These are phyloP conservation scores for Glyptemys insculpta DNA, from an alignment of 2,797 vertebrate genomes.

Conservation along the genomic window DNA sequence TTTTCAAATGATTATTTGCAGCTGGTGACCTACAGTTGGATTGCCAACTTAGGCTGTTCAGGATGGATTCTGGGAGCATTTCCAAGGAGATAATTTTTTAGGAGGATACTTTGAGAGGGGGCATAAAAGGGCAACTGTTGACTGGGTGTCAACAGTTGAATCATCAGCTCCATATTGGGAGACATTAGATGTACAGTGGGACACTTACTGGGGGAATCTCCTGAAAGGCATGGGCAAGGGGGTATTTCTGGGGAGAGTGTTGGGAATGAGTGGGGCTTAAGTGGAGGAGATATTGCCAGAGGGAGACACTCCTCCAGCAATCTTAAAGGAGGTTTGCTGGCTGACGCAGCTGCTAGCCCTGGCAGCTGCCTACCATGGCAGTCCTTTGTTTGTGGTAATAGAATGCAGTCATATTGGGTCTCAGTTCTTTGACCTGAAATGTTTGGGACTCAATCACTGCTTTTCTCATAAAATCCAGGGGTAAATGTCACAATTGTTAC, in stretches of 20 bases:
- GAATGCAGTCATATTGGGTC: neutral
- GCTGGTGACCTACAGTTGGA: accelerated
- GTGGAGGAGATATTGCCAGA: neutral
- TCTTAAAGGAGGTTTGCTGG: neutral
- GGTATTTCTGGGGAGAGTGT: neutral
- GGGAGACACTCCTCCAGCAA: neutral
- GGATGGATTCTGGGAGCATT: neutral
- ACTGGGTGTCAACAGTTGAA: neutral
- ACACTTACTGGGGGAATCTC: neutral
- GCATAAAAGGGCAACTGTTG: neutral
- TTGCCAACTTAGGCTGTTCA: neutral
- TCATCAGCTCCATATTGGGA: neutral
- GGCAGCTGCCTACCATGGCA: neutral
- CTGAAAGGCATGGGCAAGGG: neutral
- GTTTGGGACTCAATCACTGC: accelerated
- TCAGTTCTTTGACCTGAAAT: neutral
- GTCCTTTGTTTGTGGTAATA: neutral
- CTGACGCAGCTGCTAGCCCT: neutral
- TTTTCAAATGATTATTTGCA: neutral
- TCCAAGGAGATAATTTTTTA: neutral
- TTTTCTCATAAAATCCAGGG: neutral
- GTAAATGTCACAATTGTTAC: neutral
- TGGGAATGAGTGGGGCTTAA: neutral
- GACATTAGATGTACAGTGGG: neutral
- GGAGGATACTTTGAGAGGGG: neutral